Evolutionary conservation across 1,140 invertebrate species (phyloP), one percentile per base, ranked within the genome.

Genomic region (Acromyrmex echinatior): DNA sequence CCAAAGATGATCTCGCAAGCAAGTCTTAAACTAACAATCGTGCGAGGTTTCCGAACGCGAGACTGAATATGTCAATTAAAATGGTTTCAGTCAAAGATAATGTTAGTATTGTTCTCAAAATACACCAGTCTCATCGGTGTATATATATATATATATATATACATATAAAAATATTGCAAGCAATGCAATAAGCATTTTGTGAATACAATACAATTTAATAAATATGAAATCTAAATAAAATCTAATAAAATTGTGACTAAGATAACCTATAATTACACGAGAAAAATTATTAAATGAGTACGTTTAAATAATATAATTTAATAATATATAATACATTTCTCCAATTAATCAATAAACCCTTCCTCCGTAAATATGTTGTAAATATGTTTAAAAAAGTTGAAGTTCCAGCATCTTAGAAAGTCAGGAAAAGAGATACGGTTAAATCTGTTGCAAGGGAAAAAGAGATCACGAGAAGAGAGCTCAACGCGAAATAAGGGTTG

Each of bases 71-170:
- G 78, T 90, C 78, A 63, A 89, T 87, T 77, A 66, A 35, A 53
- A 14, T 45, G 35, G 31, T 63, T 66, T 78, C 76, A 77, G 65
- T n/a, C 51, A 35, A 18, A 73, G 68, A 88, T 90, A 90, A 88
- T 86, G 62, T 65, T 62, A 66, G 62, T 56, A 90, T 88, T 88
- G 87, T 89, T 87, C 71, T 63, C 58, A 58, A 76, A 88, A 88
- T 74, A 73, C 58, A 73, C 63, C 65, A 18, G 5, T 68, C 10
- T 39, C 65, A n/a, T 35, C 51, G 68, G 70, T 21, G 9, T 6
- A 31, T 31, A 35, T 35, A 35, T 2, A 25, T 25, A 6, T 31
- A 28, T 28, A 28, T 21, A 9, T 6, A 63, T 31, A 1, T 39
- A 39, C 2, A 16, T 31, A 65, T 35, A n/a, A n/a, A 14, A 35